Evolutionary conservation across 2,113 vertebrate species (phyloP).

Genomic region (Apeltes quadracus): DNA sequence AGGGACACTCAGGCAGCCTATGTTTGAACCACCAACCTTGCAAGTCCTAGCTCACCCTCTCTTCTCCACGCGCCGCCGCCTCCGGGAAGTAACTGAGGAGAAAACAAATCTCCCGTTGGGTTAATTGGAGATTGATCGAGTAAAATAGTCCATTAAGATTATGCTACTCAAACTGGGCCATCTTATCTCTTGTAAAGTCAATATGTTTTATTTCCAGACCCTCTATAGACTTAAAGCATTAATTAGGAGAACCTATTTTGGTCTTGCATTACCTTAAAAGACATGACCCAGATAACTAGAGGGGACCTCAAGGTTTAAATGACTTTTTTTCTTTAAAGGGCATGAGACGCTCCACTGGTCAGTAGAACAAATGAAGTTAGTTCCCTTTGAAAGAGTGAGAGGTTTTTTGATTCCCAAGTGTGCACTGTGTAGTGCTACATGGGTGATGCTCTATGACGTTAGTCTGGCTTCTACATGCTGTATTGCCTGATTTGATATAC

Average conservation of each 20-base stretch:
- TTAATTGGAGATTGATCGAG: constrained; percentile 8
- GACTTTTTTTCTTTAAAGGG: constrained; percentile 19
- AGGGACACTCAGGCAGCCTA: too few species aligned
- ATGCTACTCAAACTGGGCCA: neutral
- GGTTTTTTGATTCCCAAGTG: neutral
- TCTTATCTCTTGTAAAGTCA: neutral
- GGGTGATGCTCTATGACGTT: neutral
- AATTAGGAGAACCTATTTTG: neutral
- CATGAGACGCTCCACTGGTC: neutral
- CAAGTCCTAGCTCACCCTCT: too few species aligned
- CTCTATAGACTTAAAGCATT: neutral
- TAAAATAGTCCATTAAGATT: constrained; percentile 13
- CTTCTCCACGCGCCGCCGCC: neutral
- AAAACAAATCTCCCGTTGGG: neutral
- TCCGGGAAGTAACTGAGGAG: neutral
- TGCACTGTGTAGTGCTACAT: constrained; percentile 15
- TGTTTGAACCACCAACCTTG: too few species aligned
- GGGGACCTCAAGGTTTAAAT: neutral
- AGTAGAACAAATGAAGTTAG: neutral
- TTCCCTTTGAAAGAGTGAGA: constrained; percentile 2
- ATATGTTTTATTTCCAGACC: constrained; percentile 9
- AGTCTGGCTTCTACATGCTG: neutral
- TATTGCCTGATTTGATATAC: constrained; percentile 18
- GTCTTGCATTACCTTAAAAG: constrained; percentile 10
- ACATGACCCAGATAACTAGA: neutral